Evolutionary conservation across 2,888 invertebrate genomes (phyloP).

Genomic region (Lingula anatina): DNA sequence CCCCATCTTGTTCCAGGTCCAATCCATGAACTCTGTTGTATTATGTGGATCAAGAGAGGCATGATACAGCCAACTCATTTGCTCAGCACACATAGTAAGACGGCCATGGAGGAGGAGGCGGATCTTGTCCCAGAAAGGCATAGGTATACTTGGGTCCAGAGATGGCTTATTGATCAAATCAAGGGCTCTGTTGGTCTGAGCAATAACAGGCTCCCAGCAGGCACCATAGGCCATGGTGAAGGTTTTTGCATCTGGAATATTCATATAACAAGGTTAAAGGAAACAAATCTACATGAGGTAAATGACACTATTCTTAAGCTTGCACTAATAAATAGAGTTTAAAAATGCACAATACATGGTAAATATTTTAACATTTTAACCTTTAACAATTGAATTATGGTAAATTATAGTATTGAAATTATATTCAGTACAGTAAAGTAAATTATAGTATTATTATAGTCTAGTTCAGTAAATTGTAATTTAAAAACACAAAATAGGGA

Average conservation of each 20-base stretch:
- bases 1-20: conserved; percentile 88
- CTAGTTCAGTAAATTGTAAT: too few species aligned
- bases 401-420: too few species aligned
- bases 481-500: conserved; percentile 1
- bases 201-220: conserved; percentile 97
- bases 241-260: conserved; percentile 67
- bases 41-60: conserved; percentile 98
- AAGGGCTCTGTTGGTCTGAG: conserved; percentile 82
- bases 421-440: too few species aligned
- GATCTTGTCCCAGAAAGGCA: conserved; percentile 98
- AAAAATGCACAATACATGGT: too few species aligned
- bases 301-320: too few species aligned
- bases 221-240: conserved; percentile 95
- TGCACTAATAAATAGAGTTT: too few species aligned
- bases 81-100: conserved; percentile 78
- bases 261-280: too few species aligned
- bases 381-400: too few species aligned
- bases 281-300: background rate
- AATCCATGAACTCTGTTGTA: conserved; percentile 97
- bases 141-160: conserved; percentile 72
- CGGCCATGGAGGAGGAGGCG: conserved; percentile 88
- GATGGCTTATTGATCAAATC: conserved; percentile 65
- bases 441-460: too few species aligned
- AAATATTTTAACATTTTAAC: too few species aligned
- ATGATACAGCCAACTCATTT: conserved; percentile 85